Evolutionary conservation across 2,888 invertebrate species (phyloP).

Genomic region (Nowickia ferox): DNA sequence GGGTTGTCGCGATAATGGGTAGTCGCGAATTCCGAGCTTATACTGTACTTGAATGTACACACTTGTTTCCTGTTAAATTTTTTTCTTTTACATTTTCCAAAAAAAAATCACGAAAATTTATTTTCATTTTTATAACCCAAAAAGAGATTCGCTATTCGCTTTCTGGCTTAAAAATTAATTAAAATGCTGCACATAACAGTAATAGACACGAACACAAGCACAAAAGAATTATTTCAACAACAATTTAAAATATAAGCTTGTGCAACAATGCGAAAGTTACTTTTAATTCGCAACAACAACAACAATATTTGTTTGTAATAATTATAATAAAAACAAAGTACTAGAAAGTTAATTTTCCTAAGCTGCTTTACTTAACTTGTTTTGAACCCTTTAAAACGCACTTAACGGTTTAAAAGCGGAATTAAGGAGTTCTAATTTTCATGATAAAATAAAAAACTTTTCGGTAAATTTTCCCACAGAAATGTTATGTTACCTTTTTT

Average conservation of each 20-base stretch:
- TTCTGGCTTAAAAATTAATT: conserved; percentile 65
- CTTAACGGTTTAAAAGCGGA: too few species aligned
- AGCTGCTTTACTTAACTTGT: background rate
- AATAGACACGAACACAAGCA: background rate
- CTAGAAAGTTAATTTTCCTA: conserved; percentile 30
- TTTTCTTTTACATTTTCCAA: background rate
- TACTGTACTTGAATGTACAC: conserved; percentile 1
- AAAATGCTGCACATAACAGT: conserved; percentile 32
- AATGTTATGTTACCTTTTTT: too few species aligned
- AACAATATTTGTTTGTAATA: conserved; percentile 5
- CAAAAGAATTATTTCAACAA: background rate
- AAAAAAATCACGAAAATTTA: conserved; percentile 26
- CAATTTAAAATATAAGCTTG: conserved; percentile 10
- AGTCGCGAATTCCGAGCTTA: too few species aligned
- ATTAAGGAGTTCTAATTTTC: too few species aligned
- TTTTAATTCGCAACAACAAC: background rate
- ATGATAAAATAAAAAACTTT: too few species aligned
- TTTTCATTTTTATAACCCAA: conserved; percentile 57
- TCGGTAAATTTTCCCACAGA: too few species aligned
- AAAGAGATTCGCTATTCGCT: conserved; percentile 1
- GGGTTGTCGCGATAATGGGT: too few species aligned
- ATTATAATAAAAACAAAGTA: conserved; percentile 21
- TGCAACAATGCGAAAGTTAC: background rate
- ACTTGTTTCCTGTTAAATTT: conserved; percentile 34
- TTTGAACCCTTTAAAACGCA: too few species aligned